Base-by-base conservation (phyloP, 2,797 vertebrate species). In the Rhinogobio ventralis region DNA sequence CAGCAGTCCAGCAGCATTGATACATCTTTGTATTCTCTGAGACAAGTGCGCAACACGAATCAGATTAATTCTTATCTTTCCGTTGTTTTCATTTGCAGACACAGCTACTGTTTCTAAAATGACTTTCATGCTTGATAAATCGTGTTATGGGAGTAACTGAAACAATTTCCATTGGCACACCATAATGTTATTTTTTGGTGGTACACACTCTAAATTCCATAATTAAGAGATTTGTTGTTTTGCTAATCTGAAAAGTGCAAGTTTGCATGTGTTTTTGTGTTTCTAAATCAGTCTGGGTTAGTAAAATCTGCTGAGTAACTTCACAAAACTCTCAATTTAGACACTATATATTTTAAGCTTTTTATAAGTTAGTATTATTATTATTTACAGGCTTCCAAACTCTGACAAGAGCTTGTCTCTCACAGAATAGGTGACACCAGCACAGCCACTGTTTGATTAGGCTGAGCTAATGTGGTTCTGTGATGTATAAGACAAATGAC, bases 401-500 rank as follows among this genome's bases (percentile, higher is more conserved):
- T 45, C 30, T 79, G 57, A 74, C 71, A 79, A 66, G 81, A 51
- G 57, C 71, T 86, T 55, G 68, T 67, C 71, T 79, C 42, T 71
- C 46, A 45, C 23, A 42, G 53, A 51, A 55, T 64, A 60, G 71
- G 67, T 79, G 74, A 75, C 72, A 79, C 45, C 45, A 67, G 78
- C 36, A 81, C 55, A 49, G 78, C 10, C 67, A 33, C 67, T 84
- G 60, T 78, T 55, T 79, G 81, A 84, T 79, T 81, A 84, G 62
- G 84, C 84, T 72, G 68, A 49, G 82, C 73, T 87, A 89, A 87
- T 82, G 69, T 28, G 53, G 60, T 51, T 62, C 76, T 85, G 72
- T 87, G 80, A 85, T 89, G 83, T 87, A 68, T 87, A 83, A 89
- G 83, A 89, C 87, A 85, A 85, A 89, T 89, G 86, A 69, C 78